Percentiles rank a stretch among this genome's conserved stretches.
Conservation (phyloP, 2,797 vertebrate genomes). For the Helarctos malayanus region DNA sequence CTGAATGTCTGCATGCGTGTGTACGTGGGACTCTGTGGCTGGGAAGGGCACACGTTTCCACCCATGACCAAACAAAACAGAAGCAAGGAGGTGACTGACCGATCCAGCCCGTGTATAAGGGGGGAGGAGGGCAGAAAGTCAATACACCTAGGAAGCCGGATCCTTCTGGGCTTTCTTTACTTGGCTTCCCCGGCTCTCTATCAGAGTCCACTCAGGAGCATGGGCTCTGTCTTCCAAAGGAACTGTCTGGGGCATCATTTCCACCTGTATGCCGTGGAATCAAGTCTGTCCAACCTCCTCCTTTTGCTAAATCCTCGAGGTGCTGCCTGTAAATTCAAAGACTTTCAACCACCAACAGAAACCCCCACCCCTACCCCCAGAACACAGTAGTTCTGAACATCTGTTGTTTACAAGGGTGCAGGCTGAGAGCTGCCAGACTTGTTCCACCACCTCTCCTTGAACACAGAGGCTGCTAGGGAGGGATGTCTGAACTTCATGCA, state of each 20-base stretch:
- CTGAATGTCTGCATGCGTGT: not conserved
- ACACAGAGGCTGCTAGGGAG: conserved; percentile 85
- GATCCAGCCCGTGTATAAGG: not conserved
- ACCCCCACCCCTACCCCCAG: conserved; percentile 81
- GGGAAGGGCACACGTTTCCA: conserved; percentile 16
- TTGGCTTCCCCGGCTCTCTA: not conserved
- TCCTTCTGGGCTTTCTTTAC: not conserved
- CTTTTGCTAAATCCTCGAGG: conserved; percentile 67
- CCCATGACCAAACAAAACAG: not conserved
- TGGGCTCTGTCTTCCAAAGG: not conserved
- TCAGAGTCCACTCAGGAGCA: conserved; percentile 16
- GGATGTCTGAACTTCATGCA: conserved; percentile 87
- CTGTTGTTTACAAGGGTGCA: conserved; percentile 90
- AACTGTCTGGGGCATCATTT: conserved; percentile 1
- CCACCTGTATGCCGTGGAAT: conserved; percentile 64
- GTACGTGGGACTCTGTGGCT: not conserved
- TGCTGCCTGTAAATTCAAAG: conserved; percentile 80
- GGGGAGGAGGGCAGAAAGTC: not conserved
- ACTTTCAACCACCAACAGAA: conserved; percentile 85
- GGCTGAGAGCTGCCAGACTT: conserved; percentile 89
- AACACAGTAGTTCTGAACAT: conserved; percentile 89
- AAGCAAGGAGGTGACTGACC: not conserved
- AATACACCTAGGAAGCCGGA: not conserved
- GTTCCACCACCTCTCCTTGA: conserved; percentile 85
- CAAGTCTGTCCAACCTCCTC: conserved; percentile 60